Base-by-base conservation (phyloP, 1,140 invertebrate genomes). In the Probaryconus sp. region DNA sequence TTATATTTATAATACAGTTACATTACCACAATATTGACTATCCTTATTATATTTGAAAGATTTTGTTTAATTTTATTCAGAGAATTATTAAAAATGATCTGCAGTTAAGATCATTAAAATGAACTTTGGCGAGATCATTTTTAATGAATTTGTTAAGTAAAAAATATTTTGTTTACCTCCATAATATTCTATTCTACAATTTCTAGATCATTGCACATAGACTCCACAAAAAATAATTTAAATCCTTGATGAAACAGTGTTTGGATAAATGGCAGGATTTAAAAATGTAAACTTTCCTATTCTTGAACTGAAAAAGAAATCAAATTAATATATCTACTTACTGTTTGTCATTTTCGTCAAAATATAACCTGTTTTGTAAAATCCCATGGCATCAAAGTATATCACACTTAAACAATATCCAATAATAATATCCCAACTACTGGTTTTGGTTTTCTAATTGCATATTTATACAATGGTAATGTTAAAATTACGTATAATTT, bases 131-230 rank as follows among this genome's bases (percentile, higher is more conserved):
- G n/a, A n/a, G n/a, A n/a, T n/a, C n/a, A n/a, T n/a, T n/a, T n/a
- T n/a, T n/a, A n/a, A n/a, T n/a, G n/a, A n/a, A n/a, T n/a, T n/a
- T n/a, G n/a, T n/a, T n/a, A n/a, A n/a, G n/a, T n/a, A n/a, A n/a
- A n/a, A n/a, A n/a, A n/a, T n/a, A n/a, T n/a, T n/a, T n/a, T n/a
- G n/a, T n/a, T n/a, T n/a, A n/a, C n/a, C n/a, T n/a, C 81, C 96
- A 97, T 6, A 95, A 89, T 67, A 90, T 85, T 0, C 91, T 83
- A 72, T 94, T 92, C 79, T 96, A 93, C 0, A 94, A 96, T 80
- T 96, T 94, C 77, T 95, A 94, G 53, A 97, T 94, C 20, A 96
- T 96, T 75, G 94, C 86, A 83, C 95, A 97, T 16, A 93, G 85
- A 63, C 95, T 91, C 60, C 92, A 92, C 0, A 97, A 89, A 94